Evolutionary conservation across 2,888 invertebrate species (phyloP).

Genomic region (Penaeus monodon): DNA sequence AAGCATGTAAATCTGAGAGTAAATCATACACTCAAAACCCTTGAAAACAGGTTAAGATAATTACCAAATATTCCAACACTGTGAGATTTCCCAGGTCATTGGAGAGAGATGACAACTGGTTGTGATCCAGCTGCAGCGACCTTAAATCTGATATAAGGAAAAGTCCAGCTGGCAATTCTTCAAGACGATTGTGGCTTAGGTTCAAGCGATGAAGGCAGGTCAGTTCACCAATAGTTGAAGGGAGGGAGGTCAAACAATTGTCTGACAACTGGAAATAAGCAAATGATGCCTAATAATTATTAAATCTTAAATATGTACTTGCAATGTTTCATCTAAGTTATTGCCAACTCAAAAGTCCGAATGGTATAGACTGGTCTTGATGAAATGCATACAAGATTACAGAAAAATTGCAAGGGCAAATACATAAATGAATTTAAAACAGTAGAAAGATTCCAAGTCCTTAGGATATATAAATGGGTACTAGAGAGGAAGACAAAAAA

Average conservation of each 20-base stretch:
- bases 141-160: slow-evolving; percentile 80
- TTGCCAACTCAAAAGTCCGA: too few species aligned
- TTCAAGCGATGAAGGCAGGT: slow-evolving; percentile 79
- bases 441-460: too few species aligned
- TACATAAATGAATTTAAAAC: too few species aligned
- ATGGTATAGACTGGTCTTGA: too few species aligned
- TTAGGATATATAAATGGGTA: too few species aligned
- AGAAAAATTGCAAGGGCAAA: neutral
- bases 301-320: slow-evolving; percentile 44
- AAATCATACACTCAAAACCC: slow-evolving; percentile 2
- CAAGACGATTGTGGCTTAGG: slow-evolving; percentile 81
- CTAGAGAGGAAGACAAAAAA: too few species aligned
- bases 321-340: neutral
- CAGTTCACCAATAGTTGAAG: slow-evolving; percentile 81
- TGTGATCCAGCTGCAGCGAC: slow-evolving; percentile 81
- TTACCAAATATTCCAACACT: slow-evolving; percentile 82
- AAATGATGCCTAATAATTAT: slow-evolving; percentile 67
- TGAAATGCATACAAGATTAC: neutral
- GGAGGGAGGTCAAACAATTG: slow-evolving; percentile 81
- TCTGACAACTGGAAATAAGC: slow-evolving; percentile 80
- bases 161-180: slow-evolving; percentile 77
- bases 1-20: too few species aligned
- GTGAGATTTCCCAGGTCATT: slow-evolving; percentile 83
- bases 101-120: slow-evolving; percentile 77
- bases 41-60: slow-evolving; percentile 47